Conservation (phyloP, 2,797 vertebrate species). For the Carduelis carduelis region DNA sequence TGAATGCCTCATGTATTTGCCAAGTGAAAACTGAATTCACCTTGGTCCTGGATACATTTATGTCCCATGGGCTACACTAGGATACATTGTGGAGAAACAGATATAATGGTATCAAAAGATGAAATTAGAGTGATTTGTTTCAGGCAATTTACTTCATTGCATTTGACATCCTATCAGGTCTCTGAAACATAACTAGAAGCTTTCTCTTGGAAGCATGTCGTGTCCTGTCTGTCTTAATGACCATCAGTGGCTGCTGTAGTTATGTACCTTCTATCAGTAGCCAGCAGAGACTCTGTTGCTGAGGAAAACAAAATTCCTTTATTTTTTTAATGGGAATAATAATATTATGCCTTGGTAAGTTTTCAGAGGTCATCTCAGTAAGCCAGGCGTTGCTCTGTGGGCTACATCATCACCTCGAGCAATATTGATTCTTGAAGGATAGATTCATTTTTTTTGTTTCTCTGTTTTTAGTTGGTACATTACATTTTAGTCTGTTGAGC, state of each 20-base stretch:
- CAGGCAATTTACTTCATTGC: constrained; percentile 19
- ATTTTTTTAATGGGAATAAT: not conserved
- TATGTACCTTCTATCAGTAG: not conserved
- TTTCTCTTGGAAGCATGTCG: not conserved
- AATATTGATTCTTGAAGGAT: not conserved
- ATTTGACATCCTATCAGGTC: not conserved
- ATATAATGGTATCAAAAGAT: not conserved
- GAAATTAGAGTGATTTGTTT: constrained; percentile 33
- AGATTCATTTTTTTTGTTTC: not conserved
- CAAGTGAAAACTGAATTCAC: not conserved
- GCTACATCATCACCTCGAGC: not conserved
- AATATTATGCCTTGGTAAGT: not conserved
- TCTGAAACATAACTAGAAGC: not conserved
- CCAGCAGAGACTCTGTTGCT: not conserved
- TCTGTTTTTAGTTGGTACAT: fast-evolving
- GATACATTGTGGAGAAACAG: not conserved
- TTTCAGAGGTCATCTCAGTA: not conserved
- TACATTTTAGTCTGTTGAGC: not conserved
- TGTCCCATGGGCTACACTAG: not conserved
- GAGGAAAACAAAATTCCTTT: not conserved
- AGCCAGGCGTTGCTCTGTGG: not conserved
- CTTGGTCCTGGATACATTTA: not conserved
- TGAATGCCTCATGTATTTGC: not conserved
- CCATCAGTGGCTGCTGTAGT: not conserved
- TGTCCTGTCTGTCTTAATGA: not conserved